phyloP scores from a whole-genome alignment of 2,797 vertebrate genomes.

The Acipenser transmontanus region DNA sequence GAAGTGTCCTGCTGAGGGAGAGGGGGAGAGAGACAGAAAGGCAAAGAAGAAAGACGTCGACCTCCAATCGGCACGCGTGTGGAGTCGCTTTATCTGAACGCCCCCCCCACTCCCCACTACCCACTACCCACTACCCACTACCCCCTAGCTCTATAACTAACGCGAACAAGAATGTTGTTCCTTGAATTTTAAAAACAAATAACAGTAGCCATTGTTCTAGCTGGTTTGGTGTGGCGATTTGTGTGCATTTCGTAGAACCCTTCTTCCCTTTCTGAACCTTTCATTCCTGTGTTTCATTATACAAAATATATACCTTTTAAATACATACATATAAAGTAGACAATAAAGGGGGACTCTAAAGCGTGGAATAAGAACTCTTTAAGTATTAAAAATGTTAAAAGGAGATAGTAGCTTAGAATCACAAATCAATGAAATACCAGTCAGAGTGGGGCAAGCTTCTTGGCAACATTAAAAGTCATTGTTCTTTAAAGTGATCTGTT shows the following conservation, averaged over 20 bases:
- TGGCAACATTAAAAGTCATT: too few relatives aligned
- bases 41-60: background rate
- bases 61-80: background rate
- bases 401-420: too few relatives aligned
- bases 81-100: background rate
- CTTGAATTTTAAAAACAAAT: background rate
- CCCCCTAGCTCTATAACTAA: background rate
- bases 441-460: too few relatives aligned
- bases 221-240: background rate
- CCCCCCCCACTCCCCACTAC: conserved; percentile 9
- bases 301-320: too few relatives aligned
- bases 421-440: too few relatives aligned
- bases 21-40: background rate
- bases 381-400: too few relatives aligned
- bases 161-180: conserved; percentile 1
- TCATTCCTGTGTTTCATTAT: background rate
- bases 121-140: conserved; percentile 8
- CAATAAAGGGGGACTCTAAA: too few relatives aligned
- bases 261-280: background rate
- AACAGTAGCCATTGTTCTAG: conserved; percentile 4
- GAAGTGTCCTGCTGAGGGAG: conserved; percentile 88
- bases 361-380: too few relatives aligned
- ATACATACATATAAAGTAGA: too few relatives aligned
- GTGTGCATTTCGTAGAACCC: conserved; percentile 1
- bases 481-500: too few relatives aligned